Evolutionary conservation across 1,140 invertebrate species (phyloP).

Genomic region (Cydia strobilella): DNA sequence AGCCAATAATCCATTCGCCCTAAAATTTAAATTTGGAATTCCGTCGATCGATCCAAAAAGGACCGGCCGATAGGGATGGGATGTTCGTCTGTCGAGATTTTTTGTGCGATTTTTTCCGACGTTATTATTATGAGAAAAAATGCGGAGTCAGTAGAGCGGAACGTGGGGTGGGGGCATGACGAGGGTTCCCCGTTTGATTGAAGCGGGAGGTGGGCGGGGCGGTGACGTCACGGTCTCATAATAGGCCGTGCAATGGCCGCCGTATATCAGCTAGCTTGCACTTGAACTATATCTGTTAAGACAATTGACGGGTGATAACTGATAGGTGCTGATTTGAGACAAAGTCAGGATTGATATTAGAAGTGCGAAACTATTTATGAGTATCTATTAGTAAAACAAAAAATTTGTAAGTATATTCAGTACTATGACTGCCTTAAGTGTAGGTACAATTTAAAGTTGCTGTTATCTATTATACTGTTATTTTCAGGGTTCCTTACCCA

Average conservation of each 20-base stretch:
- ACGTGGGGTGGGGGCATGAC: conserved; percentile 75
- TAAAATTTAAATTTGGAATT: conserved; percentile 68
- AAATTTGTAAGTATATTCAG: too few species aligned
- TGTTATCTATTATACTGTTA: too few species aligned
- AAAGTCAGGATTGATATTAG: background rate
- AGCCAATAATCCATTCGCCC: background rate
- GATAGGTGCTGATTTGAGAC: conserved; percentile 1
- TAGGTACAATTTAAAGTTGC: too few species aligned
- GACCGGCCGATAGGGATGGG: conserved; percentile 68
- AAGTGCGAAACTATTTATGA: background rate
- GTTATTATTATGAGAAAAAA: conserved; percentile 80
- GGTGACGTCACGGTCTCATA: conserved; percentile 78
- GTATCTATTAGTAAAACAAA: background rate
- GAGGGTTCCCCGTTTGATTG: conserved; percentile 79
- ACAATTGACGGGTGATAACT: conserved; percentile 34
- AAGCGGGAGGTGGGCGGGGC: conserved; percentile 75
- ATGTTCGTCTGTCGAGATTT: conserved; percentile 75
- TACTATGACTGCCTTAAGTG: too few species aligned
- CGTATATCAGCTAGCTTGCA: conserved; percentile 74
- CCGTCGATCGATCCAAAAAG: conserved; percentile 62
- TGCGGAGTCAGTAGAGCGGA: conserved; percentile 77
- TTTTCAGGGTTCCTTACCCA: too few species aligned
- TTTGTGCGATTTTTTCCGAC: conserved; percentile 78
- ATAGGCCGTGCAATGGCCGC: conserved; percentile 78
- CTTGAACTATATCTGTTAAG: conserved; percentile 57